Percentiles rank a stretch among this genome's conserved stretches.
Conservation (phyloP, 2,888 invertebrate species). For the Ceratothoa steindachneri region DNA sequence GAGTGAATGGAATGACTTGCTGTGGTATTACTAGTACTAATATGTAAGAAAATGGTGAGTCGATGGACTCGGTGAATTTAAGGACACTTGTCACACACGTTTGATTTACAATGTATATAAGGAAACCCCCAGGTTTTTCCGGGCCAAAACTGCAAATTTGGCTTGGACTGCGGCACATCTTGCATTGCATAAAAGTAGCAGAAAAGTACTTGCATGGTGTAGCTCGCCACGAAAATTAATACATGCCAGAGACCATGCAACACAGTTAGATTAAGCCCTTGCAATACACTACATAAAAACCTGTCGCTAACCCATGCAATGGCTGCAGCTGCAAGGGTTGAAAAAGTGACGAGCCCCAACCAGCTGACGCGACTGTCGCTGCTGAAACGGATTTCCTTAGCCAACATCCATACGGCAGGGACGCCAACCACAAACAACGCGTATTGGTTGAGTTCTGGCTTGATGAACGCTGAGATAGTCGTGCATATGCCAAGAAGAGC, state of each 20-base stretch:
- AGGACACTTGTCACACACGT: not conserved
- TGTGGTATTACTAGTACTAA: too few relatives aligned
- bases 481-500: not conserved
- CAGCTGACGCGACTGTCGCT: conserved; percentile 60
- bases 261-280: conserved; percentile 72
- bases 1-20: too few relatives aligned
- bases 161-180: conserved; percentile 66
- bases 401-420: conserved; percentile 66
- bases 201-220: conserved; percentile 70
- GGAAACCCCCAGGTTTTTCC: not conserved
- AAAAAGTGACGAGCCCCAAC: conserved; percentile 57
- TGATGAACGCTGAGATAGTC: conserved; percentile 58
- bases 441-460: conserved; percentile 77
- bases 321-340: conserved; percentile 9
- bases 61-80: too few relatives aligned
- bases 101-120: conserved; percentile 9
- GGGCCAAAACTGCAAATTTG: conserved; percentile 67
- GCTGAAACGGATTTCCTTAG: conserved; percentile 60
- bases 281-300: conserved; percentile 74
- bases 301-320: conserved; percentile 51
- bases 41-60: too few relatives aligned
- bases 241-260: conserved; percentile 79
- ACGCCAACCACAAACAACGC: conserved; percentile 70
- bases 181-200: conserved; percentile 73
- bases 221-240: conserved; percentile 72